phyloP scores from a whole-genome alignment of 2,888 invertebrate species.

The Watsonalla cultraria region DNA sequence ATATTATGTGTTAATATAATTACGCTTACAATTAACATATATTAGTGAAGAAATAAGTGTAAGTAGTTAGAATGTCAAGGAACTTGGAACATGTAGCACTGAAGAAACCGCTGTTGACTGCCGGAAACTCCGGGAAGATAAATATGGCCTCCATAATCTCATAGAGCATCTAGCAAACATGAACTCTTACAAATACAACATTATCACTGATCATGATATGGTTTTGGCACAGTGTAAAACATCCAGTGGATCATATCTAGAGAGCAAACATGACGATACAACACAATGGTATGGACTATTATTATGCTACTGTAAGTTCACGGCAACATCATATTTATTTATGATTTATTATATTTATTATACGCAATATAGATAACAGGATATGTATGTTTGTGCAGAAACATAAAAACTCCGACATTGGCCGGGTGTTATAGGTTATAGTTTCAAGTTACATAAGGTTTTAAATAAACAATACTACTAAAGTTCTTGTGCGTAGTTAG shows the following conservation, averaged over 20 bases:
- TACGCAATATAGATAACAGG: constrained; percentile 13
- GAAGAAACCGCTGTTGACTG: constrained; percentile 27
- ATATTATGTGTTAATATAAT: constrained; percentile 59
- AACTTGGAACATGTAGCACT: constrained; percentile 55
- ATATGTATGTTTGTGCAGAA: constrained; percentile 8
- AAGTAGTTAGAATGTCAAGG: constrained; percentile 54
- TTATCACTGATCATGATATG: constrained; percentile 72
- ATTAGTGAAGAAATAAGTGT: constrained; percentile 42
- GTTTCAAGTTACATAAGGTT: too few species aligned
- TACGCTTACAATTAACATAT: constrained; percentile 42
- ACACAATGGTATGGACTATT: constrained; percentile 15
- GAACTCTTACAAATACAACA: constrained; percentile 41
- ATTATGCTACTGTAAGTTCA: constrained; percentile 32
- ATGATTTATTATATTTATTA: constrained; percentile 15
- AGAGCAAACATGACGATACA: constrained; percentile 33
- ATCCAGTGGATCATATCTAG: constrained; percentile 32
- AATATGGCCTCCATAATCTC: not conserved
- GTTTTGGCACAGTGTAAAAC: constrained; percentile 61
- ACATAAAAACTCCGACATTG: not conserved
- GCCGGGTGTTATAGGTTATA: not conserved
- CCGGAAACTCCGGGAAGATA: constrained; percentile 13
- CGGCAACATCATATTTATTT: constrained; percentile 41
- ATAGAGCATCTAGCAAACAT: constrained; percentile 27
- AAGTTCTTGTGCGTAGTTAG: constrained; percentile 33
- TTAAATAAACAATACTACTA: constrained; percentile 10